A percentile compares a stretch with the other conserved stretches of the same genome.
Evolutionary conservation across 2,797 vertebrate species (phyloP).

Genomic region (Crenichthys baileyi): DNA sequence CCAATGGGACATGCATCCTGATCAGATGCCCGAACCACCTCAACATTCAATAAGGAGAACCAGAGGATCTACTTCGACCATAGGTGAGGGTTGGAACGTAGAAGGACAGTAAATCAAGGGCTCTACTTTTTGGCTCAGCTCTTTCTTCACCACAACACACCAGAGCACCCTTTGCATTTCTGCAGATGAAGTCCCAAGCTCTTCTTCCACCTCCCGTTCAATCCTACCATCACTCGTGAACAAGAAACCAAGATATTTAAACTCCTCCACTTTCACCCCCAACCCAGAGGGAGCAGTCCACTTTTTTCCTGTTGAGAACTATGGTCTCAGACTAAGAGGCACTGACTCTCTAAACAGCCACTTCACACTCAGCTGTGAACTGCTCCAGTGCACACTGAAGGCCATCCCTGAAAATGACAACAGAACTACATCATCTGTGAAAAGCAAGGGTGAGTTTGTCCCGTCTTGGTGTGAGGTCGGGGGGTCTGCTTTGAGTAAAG

Average conservation of each 20-base stretch:
- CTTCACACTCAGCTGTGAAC: neutral
- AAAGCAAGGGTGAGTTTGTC: no score
- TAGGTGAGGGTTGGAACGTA: neutral
- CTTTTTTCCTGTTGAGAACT: neutral
- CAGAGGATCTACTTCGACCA: neutral
- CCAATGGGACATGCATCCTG: neutral
- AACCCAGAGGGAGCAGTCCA: neutral
- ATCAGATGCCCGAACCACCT: neutral
- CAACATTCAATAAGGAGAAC: neutral
- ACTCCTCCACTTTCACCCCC: neutral
- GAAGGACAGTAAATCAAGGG: neutral
- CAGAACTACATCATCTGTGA: no score
- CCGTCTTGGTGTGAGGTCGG: no score
- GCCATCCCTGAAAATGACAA: no score
- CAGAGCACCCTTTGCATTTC: neutral
- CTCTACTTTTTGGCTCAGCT: neutral
- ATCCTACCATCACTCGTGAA: neutral
- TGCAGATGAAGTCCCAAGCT: neutral
- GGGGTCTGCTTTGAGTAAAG: no score
- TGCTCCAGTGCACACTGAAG: no score
- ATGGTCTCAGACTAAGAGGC: neutral
- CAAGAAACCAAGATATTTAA: neutral
- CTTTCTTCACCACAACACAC: neutral
- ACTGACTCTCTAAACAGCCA: neutral
- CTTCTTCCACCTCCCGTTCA: neutral